These are phyloP conservation scores for Nylanderia fulva DNA, from an alignment of 1,140 invertebrate species.

Conservation along the genomic window DNA sequence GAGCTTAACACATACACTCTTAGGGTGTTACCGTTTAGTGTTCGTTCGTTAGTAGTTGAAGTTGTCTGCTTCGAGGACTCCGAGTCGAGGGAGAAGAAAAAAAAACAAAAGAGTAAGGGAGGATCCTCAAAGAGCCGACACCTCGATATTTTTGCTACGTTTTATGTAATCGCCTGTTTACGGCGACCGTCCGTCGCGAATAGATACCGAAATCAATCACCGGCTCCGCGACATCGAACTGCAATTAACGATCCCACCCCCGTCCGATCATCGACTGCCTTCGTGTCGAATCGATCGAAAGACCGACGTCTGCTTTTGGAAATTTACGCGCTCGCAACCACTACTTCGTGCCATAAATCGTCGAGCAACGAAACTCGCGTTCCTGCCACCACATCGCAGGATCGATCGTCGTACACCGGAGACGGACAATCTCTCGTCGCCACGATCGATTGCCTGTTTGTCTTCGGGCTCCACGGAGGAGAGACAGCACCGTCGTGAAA, in stretches of 20 bases:
- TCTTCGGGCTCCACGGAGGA: not conserved
- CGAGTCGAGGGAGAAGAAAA: not conserved
- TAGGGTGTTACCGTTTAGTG: slow-evolving; percentile 52
- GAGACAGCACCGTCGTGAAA: not conserved
- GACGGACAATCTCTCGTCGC: slow-evolving; percentile 29
- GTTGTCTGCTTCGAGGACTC: not conserved
- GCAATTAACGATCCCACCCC: slow-evolving; percentile 23
- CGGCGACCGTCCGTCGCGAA: slow-evolving; percentile 26
- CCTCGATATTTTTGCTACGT: slow-evolving; percentile 79
- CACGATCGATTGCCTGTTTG: slow-evolving; percentile 43
- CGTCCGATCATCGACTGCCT: slow-evolving; percentile 30
- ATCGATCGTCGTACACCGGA: slow-evolving; percentile 29
- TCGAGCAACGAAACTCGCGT: slow-evolving; percentile 36
- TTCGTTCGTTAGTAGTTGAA: slow-evolving; percentile 16
- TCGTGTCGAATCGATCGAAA: not conserved
- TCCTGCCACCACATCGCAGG: slow-evolving; percentile 11
- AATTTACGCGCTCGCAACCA: slow-evolving; percentile 29
- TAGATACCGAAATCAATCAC: not conserved
- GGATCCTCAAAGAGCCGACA: slow-evolving; percentile 27
- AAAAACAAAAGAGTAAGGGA: not conserved
- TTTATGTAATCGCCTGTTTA: slow-evolving; percentile 67
- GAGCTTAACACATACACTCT: slow-evolving; percentile 69
- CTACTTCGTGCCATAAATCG: slow-evolving; percentile 22
- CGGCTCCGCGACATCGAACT: not conserved
- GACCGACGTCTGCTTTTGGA: slow-evolving; percentile 3